These are phyloP conservation scores for Bombycilla garrulus DNA, from an alignment of 2,113 vertebrate species.

Conservation along the genomic window DNA sequence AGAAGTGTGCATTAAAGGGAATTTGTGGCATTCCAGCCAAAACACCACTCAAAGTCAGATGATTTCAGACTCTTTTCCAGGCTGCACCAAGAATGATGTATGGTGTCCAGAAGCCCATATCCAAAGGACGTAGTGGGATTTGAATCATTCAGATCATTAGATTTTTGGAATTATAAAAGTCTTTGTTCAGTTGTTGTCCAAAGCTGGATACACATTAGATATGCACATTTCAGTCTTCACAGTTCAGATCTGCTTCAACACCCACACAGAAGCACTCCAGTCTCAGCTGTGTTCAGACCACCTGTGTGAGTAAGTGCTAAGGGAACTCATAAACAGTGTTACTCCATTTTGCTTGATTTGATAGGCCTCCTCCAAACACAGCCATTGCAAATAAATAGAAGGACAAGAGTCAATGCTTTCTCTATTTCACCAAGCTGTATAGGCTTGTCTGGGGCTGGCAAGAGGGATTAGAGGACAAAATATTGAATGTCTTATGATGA, in stretches of 20 bases:
- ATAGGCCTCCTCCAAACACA: not conserved
- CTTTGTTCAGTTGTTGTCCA: not conserved
- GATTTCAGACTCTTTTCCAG: not conserved
- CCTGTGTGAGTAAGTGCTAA: not conserved
- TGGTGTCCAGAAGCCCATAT: not conserved
- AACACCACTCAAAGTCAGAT: not conserved
- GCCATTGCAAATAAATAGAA: not conserved
- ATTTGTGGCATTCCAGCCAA: not conserved
- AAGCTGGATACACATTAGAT: not conserved
- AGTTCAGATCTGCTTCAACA: not conserved
- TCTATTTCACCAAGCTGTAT: not conserved
- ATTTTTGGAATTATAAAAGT: not conserved
- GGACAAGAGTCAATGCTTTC: not conserved
- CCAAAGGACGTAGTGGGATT: not conserved
- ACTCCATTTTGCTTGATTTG: not conserved
- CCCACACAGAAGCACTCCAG: not conserved
- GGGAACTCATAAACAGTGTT: not conserved
- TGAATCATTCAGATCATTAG: rapidly evolving
- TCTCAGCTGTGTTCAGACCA: not conserved
- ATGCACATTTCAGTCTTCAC: not conserved
- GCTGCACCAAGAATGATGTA: too few species aligned
- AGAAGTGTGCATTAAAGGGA: not conserved
- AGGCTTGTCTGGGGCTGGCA: not conserved
- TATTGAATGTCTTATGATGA: not conserved
- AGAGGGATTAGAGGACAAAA: not conserved